Evolutionary conservation across 1,140 invertebrate genomes (phyloP), one percentile per base, ranked within the genome.

Genomic region (Eurosta solidaginis): DNA sequence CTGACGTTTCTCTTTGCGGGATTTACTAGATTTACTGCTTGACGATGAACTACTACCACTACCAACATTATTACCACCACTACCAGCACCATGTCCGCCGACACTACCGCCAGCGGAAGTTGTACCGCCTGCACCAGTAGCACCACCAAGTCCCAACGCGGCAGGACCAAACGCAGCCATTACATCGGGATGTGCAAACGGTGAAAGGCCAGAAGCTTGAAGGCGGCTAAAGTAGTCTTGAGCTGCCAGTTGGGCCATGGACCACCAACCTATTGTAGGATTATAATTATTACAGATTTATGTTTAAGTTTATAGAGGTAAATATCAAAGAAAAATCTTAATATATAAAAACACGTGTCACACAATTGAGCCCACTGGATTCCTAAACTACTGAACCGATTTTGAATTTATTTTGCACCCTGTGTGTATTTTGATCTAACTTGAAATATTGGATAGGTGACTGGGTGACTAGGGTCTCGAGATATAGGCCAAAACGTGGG

Each of bases 181-280:
- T 49, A 87, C 74, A 79, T 87, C 87, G 29, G 87, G 86, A 85
- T 88, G 90, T 2, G 92, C 91, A 83, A 92, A 92, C 79, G 91
- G 91, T 59, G 92, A 91, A 27, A 94, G 85, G 4, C 93, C 93
- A 25, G 93, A 92, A 1, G 93, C 93, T 87, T 95, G 94, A 75
- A 96, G 88, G 77, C 94, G 90, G 27, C 93, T 93, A 44, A 96
- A 90, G 88, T 96, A 96, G 83, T 96, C 94, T 85, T 95, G 94
- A 4, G 94, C 94, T 17, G 94, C 94, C 78, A 96, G 87, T 82
- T 95, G 94, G 27, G 94, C 94, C 94, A 96, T 95, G 27, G 93
- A 93, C 94, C 94, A 96, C 95, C 95, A 96, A 88, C 93, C 94
- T 91, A 89, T 77, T 87, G 88, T 68, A 45, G 17, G 6, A 27